Base-by-base conservation (phyloP, 2,113 vertebrate species). In the Hassar affinis region DNA sequence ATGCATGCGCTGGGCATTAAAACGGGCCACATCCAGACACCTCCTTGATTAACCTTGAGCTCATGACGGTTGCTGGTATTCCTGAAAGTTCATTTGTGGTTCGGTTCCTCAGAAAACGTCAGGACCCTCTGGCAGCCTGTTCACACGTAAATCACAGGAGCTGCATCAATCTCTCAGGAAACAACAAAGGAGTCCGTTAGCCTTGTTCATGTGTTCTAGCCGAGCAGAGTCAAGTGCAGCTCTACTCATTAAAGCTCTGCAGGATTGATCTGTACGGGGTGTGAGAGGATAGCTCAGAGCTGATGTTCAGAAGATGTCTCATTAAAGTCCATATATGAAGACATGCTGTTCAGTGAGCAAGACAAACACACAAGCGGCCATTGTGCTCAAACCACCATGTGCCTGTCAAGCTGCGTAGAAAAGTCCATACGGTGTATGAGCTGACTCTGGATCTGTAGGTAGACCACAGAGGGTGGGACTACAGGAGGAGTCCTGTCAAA, bases 361-460 rank as follows among this genome's bases (percentile, higher is more conserved):
- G 38, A 83, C 54, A 79, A 76, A 77, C 71, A 74, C 72, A 79
- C 83, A 27, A 33, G 59, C 9, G 33, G 80, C 64, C 30, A 57
- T 59, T 9, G 62, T 33, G 20, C 35, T 64, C 74, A 52, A 49
- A 75, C 77, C 78, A 72, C 79, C 45, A 56, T 56, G 56, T 79
- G 45, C 17, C 20, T 27, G 15, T 61, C n/a, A 18, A 61, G 72
- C 47, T 66, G 78, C 6, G 42, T 25, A 42, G 11, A 83, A 64
- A 47, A 71, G 80, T 87, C 83, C 76, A 82, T 85, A 59, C 27
- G 56, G 68, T 49, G 57, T 47, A 72, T 79, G 79, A 59, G 42
- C 35, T 52, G 22, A 80, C 51, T 52, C 64, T 8, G 25, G 45
- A 80, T 75, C 27, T 82, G 86, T 49, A 22, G 47, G 30, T 72